Base-by-base conservation (phyloP, 2,888 invertebrate genomes). In the Geophilus truncorum region DNA sequence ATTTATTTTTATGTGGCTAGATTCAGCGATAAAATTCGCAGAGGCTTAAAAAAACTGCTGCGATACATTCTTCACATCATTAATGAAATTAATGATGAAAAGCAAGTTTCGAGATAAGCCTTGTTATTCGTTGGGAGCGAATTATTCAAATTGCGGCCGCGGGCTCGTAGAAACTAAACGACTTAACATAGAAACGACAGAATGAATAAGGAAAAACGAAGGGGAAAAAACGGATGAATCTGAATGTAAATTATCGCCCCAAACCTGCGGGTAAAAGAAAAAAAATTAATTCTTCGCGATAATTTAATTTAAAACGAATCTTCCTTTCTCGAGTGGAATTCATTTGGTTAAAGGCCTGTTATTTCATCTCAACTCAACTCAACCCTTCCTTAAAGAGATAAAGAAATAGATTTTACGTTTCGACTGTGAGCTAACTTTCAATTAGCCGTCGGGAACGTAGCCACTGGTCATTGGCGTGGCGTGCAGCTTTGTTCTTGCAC, bases 1-100 rank as follows among this genome's bases (percentile, higher is more conserved):
- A 51, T 51, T 51, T 51, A 51, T 21, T 51, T 51, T 51, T 21
- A 51, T 18, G n/a, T 51, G n/a, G n/a, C 51, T 21, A 70, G 70
- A 70, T 70, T 28, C 28, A 9, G 12, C n/a, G 70, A 70, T 70
- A 70, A 70, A 70, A 70, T 28, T 25, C 10, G n/a, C 12, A 45
- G 7, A 9, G 7, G 18, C 7, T 18, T 12, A 12, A 40, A 51
- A 51, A n/a, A 10, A 0, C 1, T 18, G 18, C n/a, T n/a, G 21
- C n/a, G 51, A 51, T 70, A 25, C 70, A 70, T 70, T 70, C 70
- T 70, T 70, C 70, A 70, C 70, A 70, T 70, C 70, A 70, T 70
- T 70, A 70, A 23, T 70, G 70, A 70, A 70, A 70, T 70, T 70
- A 70, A 70, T 70, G 70, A 70, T 70, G 70, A 70, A 70, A 70